These are phyloP conservation scores for Antitype chi DNA, from an alignment of 2,888 invertebrate species.

Conservation along the genomic window DNA sequence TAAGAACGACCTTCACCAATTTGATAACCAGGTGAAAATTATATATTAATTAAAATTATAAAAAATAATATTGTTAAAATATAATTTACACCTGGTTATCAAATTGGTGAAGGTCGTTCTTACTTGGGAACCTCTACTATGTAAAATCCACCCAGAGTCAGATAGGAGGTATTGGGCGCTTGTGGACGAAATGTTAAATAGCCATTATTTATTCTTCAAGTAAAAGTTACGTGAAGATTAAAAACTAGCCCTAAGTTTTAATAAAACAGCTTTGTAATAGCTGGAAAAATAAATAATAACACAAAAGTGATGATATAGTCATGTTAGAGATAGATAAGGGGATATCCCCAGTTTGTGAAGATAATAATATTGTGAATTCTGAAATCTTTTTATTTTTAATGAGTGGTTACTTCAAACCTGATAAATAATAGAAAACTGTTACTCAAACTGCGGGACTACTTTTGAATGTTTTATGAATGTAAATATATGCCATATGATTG, in stretches of 20 bases:
- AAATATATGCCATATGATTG: not conserved
- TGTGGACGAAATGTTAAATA: too few relatives aligned
- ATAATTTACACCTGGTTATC: too few relatives aligned
- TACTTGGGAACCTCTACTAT: too few relatives aligned
- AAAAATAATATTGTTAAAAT: too few relatives aligned
- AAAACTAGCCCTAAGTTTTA: not conserved
- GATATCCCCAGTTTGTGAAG: not conserved
- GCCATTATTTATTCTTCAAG: not conserved
- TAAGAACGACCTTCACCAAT: too few relatives aligned
- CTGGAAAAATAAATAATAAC: not conserved
- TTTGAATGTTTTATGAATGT: not conserved
- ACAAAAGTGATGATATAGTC: not conserved
- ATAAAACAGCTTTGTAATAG: too few relatives aligned
- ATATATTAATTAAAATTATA: too few relatives aligned
- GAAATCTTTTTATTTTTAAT: not conserved
- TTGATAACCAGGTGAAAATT: too few relatives aligned
- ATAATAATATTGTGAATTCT: not conserved
- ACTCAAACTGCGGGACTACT: not conserved
- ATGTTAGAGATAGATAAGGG: not conserved
- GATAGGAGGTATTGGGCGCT: too few relatives aligned
- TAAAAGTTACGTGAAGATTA: not conserved
- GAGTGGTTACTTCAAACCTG: too few relatives aligned
- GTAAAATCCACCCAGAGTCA: too few relatives aligned
- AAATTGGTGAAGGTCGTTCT: too few relatives aligned
- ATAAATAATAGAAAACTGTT: not conserved